Conservation (phyloP, 53 echinoderm and acorn worm genomes). For the Holothuria scabra region DNA sequence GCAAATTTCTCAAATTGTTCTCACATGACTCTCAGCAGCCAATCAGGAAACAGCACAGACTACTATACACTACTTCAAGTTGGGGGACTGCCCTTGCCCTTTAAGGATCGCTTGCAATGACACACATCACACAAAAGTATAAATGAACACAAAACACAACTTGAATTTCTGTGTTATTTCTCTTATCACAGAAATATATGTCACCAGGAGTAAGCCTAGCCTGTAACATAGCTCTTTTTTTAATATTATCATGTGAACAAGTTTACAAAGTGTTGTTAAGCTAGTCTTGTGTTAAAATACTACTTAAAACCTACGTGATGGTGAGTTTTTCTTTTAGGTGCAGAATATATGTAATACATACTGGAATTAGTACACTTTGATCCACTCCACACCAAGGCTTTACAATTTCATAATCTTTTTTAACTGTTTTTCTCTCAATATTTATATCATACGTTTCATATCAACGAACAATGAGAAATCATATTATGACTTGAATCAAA, state of each 20-base stretch:
- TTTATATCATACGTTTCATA: slow-evolving; percentile 6
- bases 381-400: slow-evolving; percentile 18
- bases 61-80: too few species aligned
- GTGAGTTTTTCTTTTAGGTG: slow-evolving; percentile 1
- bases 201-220: slow-evolving; percentile 22
- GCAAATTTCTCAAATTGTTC: too few species aligned
- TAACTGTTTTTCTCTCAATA: slow-evolving; percentile 20
- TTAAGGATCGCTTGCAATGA: too few species aligned
- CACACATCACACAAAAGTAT: background rate
- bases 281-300: slow-evolving; percentile 41
- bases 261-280: slow-evolving; percentile 39
- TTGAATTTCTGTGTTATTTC: background rate
- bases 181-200: slow-evolving; percentile 34
- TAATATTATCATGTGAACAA: slow-evolving; percentile 24
- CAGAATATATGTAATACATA: slow-evolving; percentile 31
- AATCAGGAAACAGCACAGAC: too few species aligned
- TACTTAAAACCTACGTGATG: slow-evolving; percentile 13
- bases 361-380: slow-evolving; percentile 33
- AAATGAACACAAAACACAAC: background rate
- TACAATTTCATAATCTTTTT: background rate
- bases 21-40: too few species aligned
- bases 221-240: slow-evolving; percentile 21
- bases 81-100: too few species aligned
- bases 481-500: slow-evolving; percentile 15
- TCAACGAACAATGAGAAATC: slow-evolving; percentile 3